These are phyloP conservation scores for Aromia moschata DNA, from an alignment of 2,888 invertebrate species.

Conservation along the genomic window DNA sequence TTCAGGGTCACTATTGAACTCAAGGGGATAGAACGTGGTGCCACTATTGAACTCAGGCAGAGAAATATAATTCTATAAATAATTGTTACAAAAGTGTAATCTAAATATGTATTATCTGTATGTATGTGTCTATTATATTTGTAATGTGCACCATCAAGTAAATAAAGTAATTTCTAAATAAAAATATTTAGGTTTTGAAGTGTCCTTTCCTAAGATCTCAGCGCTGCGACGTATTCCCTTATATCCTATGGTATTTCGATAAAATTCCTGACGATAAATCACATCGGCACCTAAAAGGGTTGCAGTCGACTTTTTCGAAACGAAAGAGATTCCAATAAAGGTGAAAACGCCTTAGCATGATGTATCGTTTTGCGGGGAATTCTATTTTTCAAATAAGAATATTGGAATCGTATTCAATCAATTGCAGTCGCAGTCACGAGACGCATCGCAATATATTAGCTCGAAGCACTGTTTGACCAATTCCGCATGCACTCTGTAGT, in stretches of 20 bases:
- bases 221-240: too few relatives aligned
- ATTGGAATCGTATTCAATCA: conserved; percentile 22
- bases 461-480: conserved; percentile 11
- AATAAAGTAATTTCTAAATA: too few relatives aligned
- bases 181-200: too few relatives aligned
- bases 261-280: conserved; percentile 1
- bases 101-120: too few relatives aligned
- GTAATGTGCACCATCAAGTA: too few relatives aligned
- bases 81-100: too few relatives aligned
- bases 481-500: conserved; percentile 4
- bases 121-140: too few relatives aligned
- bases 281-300: conserved; percentile 2
- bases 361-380: conserved; percentile 6
- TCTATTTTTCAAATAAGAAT: conserved; percentile 26
- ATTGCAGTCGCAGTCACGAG: conserved; percentile 5
- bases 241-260: not conserved
- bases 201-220: too few relatives aligned
- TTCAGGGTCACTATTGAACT: too few relatives aligned
- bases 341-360: conserved; percentile 7
- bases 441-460: conserved; percentile 16
- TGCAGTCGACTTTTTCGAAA: conserved; percentile 11
- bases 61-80: too few relatives aligned
- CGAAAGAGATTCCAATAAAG: conserved; percentile 7
- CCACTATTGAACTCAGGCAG: too few relatives aligned
- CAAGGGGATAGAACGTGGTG: too few relatives aligned